phyloP scores from a whole-genome alignment of 53 echinoderm and acorn worm genomes.

The Holothuria scabra region DNA sequence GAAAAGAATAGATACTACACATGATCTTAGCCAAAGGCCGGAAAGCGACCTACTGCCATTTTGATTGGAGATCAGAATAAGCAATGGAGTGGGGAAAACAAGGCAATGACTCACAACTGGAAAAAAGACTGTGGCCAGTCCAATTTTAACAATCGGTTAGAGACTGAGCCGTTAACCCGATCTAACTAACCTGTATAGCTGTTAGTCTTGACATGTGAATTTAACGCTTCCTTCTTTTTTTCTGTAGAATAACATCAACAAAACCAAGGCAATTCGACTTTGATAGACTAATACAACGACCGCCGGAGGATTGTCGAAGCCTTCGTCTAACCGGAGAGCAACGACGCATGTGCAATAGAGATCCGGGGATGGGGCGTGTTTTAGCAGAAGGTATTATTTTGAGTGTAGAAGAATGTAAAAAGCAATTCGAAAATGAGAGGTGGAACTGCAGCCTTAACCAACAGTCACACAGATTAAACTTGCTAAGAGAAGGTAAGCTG shows the following conservation, averaged over 20 bases:
- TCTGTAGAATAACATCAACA: slow-evolving; percentile 61
- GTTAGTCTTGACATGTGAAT: background rate
- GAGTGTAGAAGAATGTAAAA: slow-evolving; percentile 76
- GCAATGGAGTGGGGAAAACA: too few relatives aligned
- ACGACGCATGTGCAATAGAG: slow-evolving; percentile 83
- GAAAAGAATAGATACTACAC: too few relatives aligned
- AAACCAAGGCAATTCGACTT: slow-evolving; percentile 49
- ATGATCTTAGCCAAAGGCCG: too few relatives aligned
- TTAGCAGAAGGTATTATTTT: slow-evolving; percentile 74
- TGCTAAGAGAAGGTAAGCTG: slow-evolving; percentile 82
- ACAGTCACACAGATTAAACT: slow-evolving; percentile 72
- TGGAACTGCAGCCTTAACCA: slow-evolving; percentile 91
- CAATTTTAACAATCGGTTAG: too few relatives aligned
- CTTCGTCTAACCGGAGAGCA: slow-evolving; percentile 78
- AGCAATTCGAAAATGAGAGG: slow-evolving; percentile 81
- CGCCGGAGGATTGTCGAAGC: slow-evolving; percentile 69
- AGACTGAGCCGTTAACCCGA: too few relatives aligned
- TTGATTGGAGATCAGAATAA: too few relatives aligned
- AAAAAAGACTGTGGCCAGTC: too few relatives aligned
- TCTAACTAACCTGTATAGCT: too few relatives aligned
- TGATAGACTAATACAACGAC: slow-evolving; percentile 44
- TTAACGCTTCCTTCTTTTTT: background rate
- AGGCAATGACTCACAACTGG: too few relatives aligned
- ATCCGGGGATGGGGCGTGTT: slow-evolving; percentile 76
- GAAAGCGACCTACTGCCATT: too few relatives aligned